Evolutionary conservation across 1,140 invertebrate genomes (phyloP).

Genomic region (Drosophila jambulina): DNA sequence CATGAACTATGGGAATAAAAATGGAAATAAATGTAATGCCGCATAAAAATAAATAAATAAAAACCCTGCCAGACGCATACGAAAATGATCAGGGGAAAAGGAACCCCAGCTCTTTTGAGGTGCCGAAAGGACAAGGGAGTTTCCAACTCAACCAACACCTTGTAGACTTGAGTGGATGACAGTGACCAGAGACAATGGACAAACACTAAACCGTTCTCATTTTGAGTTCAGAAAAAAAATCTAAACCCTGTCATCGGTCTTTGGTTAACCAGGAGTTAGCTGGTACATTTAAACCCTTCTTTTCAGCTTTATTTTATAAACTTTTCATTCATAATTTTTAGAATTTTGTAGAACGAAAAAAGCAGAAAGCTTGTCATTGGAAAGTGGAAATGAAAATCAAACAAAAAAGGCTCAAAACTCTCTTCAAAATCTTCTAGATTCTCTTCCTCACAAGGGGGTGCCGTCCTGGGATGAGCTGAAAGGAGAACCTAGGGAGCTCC

Average conservation of each 20-base stretch:
- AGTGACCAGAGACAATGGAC: neutral
- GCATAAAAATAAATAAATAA: constrained; percentile 73
- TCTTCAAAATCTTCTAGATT: neutral
- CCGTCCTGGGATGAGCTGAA: no score
- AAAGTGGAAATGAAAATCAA: neutral
- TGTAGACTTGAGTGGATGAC: neutral
- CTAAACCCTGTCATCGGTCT: neutral
- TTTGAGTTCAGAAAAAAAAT: neutral
- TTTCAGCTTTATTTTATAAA: no score
- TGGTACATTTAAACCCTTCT: no score
- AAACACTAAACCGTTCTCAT: neutral
- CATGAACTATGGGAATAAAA: constrained; percentile 64
- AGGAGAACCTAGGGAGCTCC: neutral
- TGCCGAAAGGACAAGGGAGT: constrained; percentile 7
- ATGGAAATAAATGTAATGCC: constrained; percentile 74
- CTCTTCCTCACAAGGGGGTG: neutral
- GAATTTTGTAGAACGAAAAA: no score
- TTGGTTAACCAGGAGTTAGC: neutral
- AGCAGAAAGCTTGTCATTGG: neutral
- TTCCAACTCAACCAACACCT: neutral
- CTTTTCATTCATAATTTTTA: no score
- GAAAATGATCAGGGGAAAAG: constrained; percentile 16
- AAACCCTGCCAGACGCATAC: constrained; percentile 46
- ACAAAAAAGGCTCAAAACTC: neutral
- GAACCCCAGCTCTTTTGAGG: neutral